phyloP scores from a whole-genome alignment of 2,888 invertebrate genomes.

The Pseudococcus jackbeardsleyi region DNA sequence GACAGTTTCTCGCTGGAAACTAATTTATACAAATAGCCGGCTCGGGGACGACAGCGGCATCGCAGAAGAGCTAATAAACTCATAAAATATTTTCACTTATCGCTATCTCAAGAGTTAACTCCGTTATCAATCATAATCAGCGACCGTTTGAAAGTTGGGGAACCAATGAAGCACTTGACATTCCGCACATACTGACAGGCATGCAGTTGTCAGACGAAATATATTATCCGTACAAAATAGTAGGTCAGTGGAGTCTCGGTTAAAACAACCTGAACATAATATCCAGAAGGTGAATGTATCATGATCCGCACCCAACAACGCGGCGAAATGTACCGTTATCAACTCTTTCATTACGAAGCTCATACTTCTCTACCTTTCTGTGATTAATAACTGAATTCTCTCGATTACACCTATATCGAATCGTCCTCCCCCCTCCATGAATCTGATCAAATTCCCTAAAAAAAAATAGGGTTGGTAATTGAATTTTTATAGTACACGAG shows the following conservation, averaged over 20 bases:
- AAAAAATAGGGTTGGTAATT: slow-evolving; percentile 29
- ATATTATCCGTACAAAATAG: slow-evolving; percentile 60
- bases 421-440: not conserved
- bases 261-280: slow-evolving; percentile 55
- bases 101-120: not conserved
- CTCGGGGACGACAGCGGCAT: not conserved
- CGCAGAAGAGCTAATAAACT: slow-evolving; percentile 1
- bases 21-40: slow-evolving; percentile 16
- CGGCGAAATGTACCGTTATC: slow-evolving; percentile 59
- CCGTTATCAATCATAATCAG: slow-evolving; percentile 54
- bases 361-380: slow-evolving; percentile 4
- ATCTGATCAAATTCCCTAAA: not conserved
- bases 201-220: slow-evolving; percentile 56
- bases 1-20: slow-evolving; percentile 24
- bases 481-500: not conserved
- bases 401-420: not conserved
- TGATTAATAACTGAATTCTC: slow-evolving; percentile 45
- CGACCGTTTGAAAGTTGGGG: slow-evolving; percentile 49
- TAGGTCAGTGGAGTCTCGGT: slow-evolving; percentile 62
- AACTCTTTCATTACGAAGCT: slow-evolving; percentile 53
- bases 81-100: slow-evolving; percentile 56
- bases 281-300: slow-evolving; percentile 63
- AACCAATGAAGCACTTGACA: slow-evolving; percentile 62
- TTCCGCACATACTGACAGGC: slow-evolving; percentile 49
- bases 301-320: slow-evolving; percentile 58